Conservation (phyloP, 2,113 vertebrate species). For the Corvus moneduloides region DNA sequence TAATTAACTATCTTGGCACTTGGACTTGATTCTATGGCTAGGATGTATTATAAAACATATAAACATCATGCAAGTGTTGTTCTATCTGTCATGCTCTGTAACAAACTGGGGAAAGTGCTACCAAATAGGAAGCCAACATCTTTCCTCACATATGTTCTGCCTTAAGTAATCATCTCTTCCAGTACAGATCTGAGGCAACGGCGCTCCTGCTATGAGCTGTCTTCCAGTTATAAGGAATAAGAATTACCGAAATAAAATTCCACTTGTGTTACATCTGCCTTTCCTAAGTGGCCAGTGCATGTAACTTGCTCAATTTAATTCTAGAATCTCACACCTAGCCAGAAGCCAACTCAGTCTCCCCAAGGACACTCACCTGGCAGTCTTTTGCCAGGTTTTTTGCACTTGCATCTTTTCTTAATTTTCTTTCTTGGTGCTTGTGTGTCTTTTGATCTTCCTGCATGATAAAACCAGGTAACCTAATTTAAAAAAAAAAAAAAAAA, state of each 20-base stretch:
- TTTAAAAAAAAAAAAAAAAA: neutral
- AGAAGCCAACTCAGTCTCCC: neutral
- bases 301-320: neutral
- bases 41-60: constrained; percentile 27
- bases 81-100: constrained; percentile 9
- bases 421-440: neutral
- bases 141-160: neutral
- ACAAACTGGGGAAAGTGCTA: neutral
- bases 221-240: neutral
- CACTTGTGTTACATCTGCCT: neutral
- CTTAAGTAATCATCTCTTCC: neutral
- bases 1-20: constrained; percentile 56
- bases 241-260: neutral
- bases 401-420: neutral
- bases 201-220: neutral
- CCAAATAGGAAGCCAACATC: neutral
- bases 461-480: neutral
- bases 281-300: neutral
- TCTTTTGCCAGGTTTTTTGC: neutral
- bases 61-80: constrained; percentile 31
- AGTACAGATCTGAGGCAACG: neutral
- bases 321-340: neutral
- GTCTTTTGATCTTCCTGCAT: neutral
- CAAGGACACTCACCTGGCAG: neutral
- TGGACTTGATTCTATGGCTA: constrained; percentile 31